Evolutionary conservation across 2,797 vertebrate species (phyloP).

Genomic region (Muraenolepis orangiensis): DNA sequence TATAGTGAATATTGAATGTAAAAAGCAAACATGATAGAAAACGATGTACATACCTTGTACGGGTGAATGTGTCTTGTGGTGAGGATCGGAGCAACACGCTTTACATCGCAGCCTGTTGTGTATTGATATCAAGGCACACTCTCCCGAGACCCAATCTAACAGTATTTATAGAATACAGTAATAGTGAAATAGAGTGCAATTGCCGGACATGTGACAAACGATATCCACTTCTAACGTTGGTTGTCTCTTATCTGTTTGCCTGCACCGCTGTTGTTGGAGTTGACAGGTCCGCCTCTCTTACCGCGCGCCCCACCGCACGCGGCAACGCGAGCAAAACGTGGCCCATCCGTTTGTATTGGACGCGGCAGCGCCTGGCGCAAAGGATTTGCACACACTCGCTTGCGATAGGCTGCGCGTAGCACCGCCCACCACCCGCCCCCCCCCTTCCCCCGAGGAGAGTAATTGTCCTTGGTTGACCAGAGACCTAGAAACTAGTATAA

Average conservation of each 20-base stretch:
- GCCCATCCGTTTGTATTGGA: not conserved
- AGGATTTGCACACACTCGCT: not conserved
- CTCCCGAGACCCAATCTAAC: not conserved
- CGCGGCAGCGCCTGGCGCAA: not conserved
- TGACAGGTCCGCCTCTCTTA: not conserved
- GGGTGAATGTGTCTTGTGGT: not conserved
- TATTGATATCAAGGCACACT: not conserved
- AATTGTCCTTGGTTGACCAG: not conserved
- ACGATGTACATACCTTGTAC: not conserved
- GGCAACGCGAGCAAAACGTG: not conserved
- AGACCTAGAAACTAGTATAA: not conserved
- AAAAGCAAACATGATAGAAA: not conserved
- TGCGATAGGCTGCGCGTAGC: not conserved
- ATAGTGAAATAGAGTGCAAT: not conserved
- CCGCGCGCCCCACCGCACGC: not conserved
- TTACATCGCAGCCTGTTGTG: not conserved
- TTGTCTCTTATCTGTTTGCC: not conserved
- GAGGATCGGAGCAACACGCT: not conserved
- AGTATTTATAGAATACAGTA: too few species aligned
- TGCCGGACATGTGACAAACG: not conserved
- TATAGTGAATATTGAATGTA: not conserved
- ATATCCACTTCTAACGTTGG: not conserved
- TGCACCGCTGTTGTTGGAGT: not conserved
- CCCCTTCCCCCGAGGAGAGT: too few species aligned
- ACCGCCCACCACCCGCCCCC: too few species aligned